A percentile compares a stretch with the other conserved stretches of the same genome.
Conservation (phyloP, 1,140 invertebrate species). For the Caenorhabditis remanei region DNA sequence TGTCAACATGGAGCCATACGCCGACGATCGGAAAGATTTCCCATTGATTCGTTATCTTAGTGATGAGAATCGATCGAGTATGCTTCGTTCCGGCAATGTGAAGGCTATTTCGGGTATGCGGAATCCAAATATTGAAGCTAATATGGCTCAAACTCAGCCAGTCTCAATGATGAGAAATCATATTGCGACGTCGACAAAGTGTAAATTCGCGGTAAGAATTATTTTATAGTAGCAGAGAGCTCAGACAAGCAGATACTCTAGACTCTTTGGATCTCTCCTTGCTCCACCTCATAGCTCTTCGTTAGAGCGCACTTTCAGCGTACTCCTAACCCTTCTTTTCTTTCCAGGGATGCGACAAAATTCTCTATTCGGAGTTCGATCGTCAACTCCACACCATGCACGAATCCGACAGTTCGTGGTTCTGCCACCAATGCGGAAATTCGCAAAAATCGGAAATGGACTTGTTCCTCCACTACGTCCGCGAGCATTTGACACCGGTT, state of each 20-base stretch:
- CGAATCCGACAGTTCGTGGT: not conserved
- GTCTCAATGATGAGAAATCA: not conserved
- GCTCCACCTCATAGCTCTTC: not conserved
- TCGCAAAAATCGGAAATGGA: not conserved
- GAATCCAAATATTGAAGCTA: too few species aligned
- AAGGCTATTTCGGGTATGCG: too few species aligned
- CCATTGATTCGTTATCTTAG: not conserved
- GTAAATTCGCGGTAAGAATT: not conserved
- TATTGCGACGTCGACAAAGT: not conserved
- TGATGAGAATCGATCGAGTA: not conserved
- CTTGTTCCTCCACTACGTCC: not conserved
- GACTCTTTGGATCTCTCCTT: too few species aligned
- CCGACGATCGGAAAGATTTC: not conserved
- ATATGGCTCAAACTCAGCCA: too few species aligned
- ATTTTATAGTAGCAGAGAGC: too few species aligned
- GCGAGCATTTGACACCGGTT: not conserved
- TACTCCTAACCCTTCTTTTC: too few species aligned
- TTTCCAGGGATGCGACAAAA: not conserved
- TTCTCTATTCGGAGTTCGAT: slow-evolving; percentile 12
- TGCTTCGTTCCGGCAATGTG: not conserved
- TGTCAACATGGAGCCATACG: not conserved
- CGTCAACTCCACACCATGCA: slow-evolving; percentile 16
- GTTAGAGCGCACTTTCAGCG: not conserved
- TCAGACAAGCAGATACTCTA: too few species aligned
- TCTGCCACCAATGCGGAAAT: slow-evolving; percentile 19